These are phyloP conservation scores for Hesperia comma DNA, from an alignment of 2,888 invertebrate species.

Conservation along the genomic window DNA sequence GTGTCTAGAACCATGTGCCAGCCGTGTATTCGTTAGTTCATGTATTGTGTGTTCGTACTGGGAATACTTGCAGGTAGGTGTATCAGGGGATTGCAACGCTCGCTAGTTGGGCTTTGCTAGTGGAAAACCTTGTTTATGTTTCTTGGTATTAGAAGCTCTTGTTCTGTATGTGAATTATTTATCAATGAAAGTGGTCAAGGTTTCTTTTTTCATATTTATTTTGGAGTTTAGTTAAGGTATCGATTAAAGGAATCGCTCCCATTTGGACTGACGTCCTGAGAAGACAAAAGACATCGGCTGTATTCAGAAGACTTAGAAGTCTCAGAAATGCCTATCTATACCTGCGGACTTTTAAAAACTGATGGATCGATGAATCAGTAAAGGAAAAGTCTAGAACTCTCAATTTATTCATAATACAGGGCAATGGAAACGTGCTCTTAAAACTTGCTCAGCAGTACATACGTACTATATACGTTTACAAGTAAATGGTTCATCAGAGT, in stretches of 20 bases:
- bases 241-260: too few relatives aligned
- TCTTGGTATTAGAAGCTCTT: not conserved
- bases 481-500: conserved; percentile 74
- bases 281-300: too few relatives aligned
- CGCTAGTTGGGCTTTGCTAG: not conserved
- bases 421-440: conserved; percentile 58
- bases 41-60: not conserved
- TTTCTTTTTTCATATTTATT: too few relatives aligned
- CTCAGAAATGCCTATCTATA: too few relatives aligned
- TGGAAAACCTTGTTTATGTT: not conserved
- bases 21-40: conserved; percentile 2
- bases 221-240: too few relatives aligned
- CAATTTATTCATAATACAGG: not conserved
- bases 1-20: too few relatives aligned
- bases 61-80: conserved; percentile 11
- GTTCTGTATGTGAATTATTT: too few relatives aligned
- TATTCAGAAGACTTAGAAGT: too few relatives aligned
- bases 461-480: conserved; percentile 52
- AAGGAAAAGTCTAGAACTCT: not conserved
- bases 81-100: not conserved
- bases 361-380: too few relatives aligned
- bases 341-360: too few relatives aligned
- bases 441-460: conserved; percentile 64
- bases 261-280: too few relatives aligned
- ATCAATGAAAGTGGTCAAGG: too few relatives aligned